Percentiles rank a stretch among this genome's conserved stretches.
Evolutionary conservation across 2,113 vertebrate species (phyloP).

Genomic region (Scatophagus argus): DNA sequence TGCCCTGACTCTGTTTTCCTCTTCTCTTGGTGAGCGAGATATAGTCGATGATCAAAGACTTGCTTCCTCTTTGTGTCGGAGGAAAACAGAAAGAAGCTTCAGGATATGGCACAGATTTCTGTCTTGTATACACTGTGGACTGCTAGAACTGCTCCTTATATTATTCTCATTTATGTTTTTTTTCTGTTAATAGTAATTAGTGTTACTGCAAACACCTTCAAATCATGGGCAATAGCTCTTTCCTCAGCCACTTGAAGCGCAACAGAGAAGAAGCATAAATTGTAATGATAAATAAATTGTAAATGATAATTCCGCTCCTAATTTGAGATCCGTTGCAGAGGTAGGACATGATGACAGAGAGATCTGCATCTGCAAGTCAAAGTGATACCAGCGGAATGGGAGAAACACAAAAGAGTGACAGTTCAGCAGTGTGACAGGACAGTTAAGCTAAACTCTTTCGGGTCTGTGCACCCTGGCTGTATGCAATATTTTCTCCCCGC

Average conservation of each 20-base stretch:
- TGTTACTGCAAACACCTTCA: slow-evolving; percentile 47
- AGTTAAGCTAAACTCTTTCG: slow-evolving; percentile 32
- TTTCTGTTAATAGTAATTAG: slow-evolving; percentile 58
- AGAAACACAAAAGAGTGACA: slow-evolving; percentile 44
- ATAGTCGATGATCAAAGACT: slow-evolving; percentile 73
- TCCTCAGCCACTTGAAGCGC: slow-evolving; percentile 40
- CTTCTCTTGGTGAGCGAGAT: slow-evolving; percentile 51
- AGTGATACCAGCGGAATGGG: slow-evolving; percentile 27
- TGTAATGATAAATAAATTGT: slow-evolving; percentile 20
- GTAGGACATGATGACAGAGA: slow-evolving; percentile 25
- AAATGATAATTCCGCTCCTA: slow-evolving; percentile 40
- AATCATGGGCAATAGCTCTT: slow-evolving; percentile 15
- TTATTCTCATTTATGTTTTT: slow-evolving; percentile 4
- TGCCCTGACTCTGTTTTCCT: slow-evolving; percentile 50
- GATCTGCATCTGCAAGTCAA: slow-evolving; percentile 24
- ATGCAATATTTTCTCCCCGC: slow-evolving; percentile 28
- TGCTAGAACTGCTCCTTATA: slow-evolving; percentile 23
- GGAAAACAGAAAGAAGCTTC: slow-evolving; percentile 46
- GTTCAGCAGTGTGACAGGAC: slow-evolving; percentile 25
- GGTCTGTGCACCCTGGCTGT: slow-evolving; percentile 32
- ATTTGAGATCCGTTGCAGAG: slow-evolving; percentile 46
- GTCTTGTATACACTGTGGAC: slow-evolving; percentile 32
- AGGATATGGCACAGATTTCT: slow-evolving; percentile 60
- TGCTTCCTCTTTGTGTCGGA: slow-evolving; percentile 54
- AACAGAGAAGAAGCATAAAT: slow-evolving; percentile 43